phyloP scores from a whole-genome alignment of 2,797 vertebrate species.

The Coccyzus lansbergi region DNA sequence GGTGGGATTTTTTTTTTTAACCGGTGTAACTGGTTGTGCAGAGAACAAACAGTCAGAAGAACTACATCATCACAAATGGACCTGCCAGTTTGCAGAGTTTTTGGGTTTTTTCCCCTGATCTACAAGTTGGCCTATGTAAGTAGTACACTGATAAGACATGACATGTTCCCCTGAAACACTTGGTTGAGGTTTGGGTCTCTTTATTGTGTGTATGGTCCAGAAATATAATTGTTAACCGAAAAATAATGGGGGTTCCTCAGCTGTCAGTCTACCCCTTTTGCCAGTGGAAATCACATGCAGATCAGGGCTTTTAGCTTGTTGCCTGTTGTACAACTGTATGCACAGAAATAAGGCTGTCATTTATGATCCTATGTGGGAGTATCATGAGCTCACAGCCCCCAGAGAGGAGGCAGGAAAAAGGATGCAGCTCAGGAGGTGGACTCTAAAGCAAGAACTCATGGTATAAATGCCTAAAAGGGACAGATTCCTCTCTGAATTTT shows the following conservation, averaged over 20 bases:
- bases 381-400: neutral
- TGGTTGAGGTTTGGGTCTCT: neutral
- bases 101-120: neutral
- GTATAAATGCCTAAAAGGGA: neutral
- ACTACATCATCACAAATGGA: neutral
- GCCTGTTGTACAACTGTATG: neutral
- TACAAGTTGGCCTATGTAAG: neutral
- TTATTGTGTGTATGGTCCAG: neutral
- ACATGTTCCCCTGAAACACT: neutral
- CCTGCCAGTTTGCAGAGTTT: neutral
- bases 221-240: neutral
- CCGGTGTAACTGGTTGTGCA: neutral
- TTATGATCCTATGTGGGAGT: neutral
- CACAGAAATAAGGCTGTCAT: neutral
- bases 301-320: neutral
- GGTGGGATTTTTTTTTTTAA: neutral
- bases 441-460: neutral
- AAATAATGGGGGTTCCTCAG: neutral
- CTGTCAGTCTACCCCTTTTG: neutral
- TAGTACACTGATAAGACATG: neutral
- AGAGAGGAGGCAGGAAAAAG: accelerated
- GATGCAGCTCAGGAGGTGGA: neutral
- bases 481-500: neutral
- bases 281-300: neutral
- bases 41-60: neutral